Base-by-base conservation (phyloP, 1,140 invertebrate species). In the Nasonia giraulti region DNA sequence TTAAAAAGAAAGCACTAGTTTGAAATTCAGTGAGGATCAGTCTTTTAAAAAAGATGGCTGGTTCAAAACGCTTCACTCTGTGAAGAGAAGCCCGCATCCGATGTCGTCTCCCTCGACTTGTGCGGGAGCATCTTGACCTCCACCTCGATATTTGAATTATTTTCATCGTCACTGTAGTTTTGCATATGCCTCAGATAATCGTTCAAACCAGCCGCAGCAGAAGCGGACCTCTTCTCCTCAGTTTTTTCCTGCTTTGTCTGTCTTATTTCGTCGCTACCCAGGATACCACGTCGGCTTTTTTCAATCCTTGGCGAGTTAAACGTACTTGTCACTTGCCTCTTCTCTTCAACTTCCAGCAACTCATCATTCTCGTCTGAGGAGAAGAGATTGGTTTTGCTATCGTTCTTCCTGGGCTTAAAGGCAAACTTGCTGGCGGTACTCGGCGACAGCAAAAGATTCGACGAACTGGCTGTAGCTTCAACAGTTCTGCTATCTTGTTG, bases 371-470 rank as follows among this genome's bases (percentile, higher is more conserved):
- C 2, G 83, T 86, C 27, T 80, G 69, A 11, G 6, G 77, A 23
- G 17, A 90, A 91, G 6, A 92, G 69, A 86, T 92, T 92, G 10
- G 88, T 84, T 5, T 84, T 89, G 20, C 91, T 91, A 69, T 91
- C 87, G 40, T 91, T 91, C 10, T 82, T 69, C 6, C 82, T 87
- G 0, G 91, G 87, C 7, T 87, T 89, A 14, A 90, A 92, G 12
- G 88, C 83, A 44, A 91, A 92, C 75, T 91, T 92, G 81, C 91
- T 92, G n/a, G 91, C 91, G 3, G 91, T 91, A 47, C 86, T 89
- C 0, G 89, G 87, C 1, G 88, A 88, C 1, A 90, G 50, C 11
- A 90, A 50, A 8, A 91, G 84, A 85, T 90, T 90, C 0, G 88
- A 85, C 2, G 90, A 81, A 40, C 87, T 62, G 33, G 83, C 69